A percentile compares a stretch with the other conserved stretches of the same genome.
These are phyloP conservation scores for Cataglyphis livida DNA, from an alignment of 2,888 invertebrate genomes.

Conservation along the genomic window DNA sequence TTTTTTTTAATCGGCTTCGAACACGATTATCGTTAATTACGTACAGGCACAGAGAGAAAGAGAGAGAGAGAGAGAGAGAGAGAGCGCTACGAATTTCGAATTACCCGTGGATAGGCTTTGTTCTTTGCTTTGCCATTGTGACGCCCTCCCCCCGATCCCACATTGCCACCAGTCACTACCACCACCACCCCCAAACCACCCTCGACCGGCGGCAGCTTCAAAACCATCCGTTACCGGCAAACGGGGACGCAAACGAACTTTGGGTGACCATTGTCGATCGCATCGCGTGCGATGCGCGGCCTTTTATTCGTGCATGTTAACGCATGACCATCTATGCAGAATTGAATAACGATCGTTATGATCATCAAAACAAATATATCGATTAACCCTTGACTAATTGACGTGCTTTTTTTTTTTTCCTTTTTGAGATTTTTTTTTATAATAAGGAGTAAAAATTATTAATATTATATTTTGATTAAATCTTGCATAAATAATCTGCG, in stretches of 20 bases:
- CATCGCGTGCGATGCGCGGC: conserved; percentile 54
- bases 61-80: conserved; percentile 73
- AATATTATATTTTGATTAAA: too few species aligned
- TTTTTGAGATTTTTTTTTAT: background rate
- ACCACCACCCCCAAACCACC: conserved; percentile 25
- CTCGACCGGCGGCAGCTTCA: conserved; percentile 73
- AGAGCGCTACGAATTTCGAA: conserved; percentile 77
- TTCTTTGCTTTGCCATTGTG: conserved; percentile 77
- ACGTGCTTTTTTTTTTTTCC: background rate
- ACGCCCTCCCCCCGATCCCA: conserved; percentile 46
- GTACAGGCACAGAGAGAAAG: conserved; percentile 73
- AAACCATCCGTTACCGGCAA: conserved; percentile 74
- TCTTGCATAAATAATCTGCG: background rate
- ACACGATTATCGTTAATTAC: conserved; percentile 77
- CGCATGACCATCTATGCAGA: conserved; percentile 13
- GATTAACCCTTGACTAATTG: background rate
- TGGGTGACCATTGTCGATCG: conserved; percentile 72
- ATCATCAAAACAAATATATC: conserved; percentile 8
- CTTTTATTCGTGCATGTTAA: conserved; percentile 67
- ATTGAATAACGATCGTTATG: conserved; percentile 46
- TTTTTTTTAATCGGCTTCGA: conserved; percentile 67
- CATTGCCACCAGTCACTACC: conserved; percentile 49
- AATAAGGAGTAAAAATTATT: background rate
- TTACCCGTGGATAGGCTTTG: conserved; percentile 78
- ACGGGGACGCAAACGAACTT: conserved; percentile 75